phyloP scores from a whole-genome alignment of 2,888 invertebrate genomes.

The Diadegma fenestrale region DNA sequence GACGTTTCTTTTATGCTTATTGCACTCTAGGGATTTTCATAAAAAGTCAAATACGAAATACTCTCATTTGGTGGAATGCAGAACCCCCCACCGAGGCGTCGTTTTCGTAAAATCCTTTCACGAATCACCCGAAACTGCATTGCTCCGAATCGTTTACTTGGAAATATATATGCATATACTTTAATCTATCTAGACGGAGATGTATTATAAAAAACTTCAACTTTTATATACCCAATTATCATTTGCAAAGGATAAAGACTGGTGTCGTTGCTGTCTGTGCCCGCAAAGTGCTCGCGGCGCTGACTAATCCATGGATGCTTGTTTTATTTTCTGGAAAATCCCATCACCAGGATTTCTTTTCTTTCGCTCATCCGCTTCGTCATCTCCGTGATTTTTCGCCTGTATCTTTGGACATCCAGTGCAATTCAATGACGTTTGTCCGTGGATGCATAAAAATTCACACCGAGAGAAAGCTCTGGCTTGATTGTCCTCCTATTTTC shows the following conservation, averaged over 20 bases:
- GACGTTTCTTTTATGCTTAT: conserved; percentile 21
- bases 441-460: conserved; percentile 56
- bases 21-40: conserved; percentile 23
- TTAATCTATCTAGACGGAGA: neutral
- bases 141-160: neutral
- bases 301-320: conserved; percentile 52
- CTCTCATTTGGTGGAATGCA: neutral
- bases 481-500: conserved; percentile 63
- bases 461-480: conserved; percentile 38
- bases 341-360: neutral
- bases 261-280: conserved; percentile 15
- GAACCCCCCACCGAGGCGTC: neutral
- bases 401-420: neutral
- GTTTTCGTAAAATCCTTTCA: conserved; percentile 22
- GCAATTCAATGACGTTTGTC: conserved; percentile 34
- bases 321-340: conserved; percentile 43
- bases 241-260: conserved; percentile 29
- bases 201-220: neutral
- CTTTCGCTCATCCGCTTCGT: conserved; percentile 22
- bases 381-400: neutral
- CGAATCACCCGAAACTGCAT: conserved; percentile 3
- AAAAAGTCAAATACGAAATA: conserved; percentile 16
- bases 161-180: conserved; percentile 6
- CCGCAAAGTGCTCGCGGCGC: conserved; percentile 6
- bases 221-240: conserved; percentile 47